Base-by-base conservation (phyloP, 1,140 invertebrate species). In the Apis laboriosa region DNA sequence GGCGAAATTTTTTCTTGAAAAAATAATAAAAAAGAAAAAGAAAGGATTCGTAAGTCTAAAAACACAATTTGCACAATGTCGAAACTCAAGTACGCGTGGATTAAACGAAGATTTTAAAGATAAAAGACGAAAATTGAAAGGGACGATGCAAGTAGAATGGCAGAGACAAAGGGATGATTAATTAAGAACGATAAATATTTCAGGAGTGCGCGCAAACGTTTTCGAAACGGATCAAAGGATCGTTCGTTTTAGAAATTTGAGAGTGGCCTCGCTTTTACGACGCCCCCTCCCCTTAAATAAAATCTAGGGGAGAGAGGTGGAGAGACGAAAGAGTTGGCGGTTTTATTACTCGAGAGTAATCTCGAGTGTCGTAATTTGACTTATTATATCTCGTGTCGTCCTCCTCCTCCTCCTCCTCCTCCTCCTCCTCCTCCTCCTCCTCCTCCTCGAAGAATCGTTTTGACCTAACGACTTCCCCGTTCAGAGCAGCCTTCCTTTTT, bases 141-240 rank as follows among this genome's bases (percentile, higher is more conserved):
- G 64, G 34, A 34, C 9, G 28, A 64, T 34, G 1, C 9, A 4
- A 34, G 4, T 17, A 7, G 34, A 7, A 17, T 5, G 19, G 21
- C 3, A 15, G 11, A 17, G 9, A 63, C 58, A 51, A 75, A 75
- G 58, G 34, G 17, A 28, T 28, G 7, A n/a, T n/a, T 64, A 76
- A 76, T 76, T 34, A 64, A 61, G 24, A 17, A 64, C 12, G n/a
- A 75, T 51, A 63, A 75, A 51, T 75, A 63, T 75, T 75, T 4
- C n/a, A 24, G 43, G n/a, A 51, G 43, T 43, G 34, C 43, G 9
- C 43, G n/a, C 43, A 28, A 49, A 63, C 11, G 58, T 49, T 63
- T 13, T 34, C 63, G 28, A 19, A 43, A 2, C 8, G 63, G 24
- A 24, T 60, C 34, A 53, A 76, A 19, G 21, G 24, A 19, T 1